Conservation (phyloP, 2,797 vertebrate species). For the Lutjanus campechanus region DNA sequence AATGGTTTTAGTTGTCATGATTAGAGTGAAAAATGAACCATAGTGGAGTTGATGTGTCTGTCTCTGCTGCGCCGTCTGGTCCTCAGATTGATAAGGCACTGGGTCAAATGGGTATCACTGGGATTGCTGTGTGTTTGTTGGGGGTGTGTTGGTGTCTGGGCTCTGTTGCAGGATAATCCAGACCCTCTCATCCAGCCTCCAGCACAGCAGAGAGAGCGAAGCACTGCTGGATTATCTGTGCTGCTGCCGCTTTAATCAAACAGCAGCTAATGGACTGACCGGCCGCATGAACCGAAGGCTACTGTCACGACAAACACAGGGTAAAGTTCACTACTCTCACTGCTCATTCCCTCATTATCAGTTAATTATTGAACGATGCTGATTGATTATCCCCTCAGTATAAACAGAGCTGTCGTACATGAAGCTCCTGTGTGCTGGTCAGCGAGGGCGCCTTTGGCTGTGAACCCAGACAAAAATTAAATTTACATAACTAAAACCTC, state of each 20-base stretch:
- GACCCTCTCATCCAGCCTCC: constrained; percentile 36
- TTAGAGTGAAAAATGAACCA: not conserved
- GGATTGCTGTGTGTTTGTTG: constrained; percentile 6
- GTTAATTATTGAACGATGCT: constrained; percentile 32
- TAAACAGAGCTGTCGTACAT: not conserved
- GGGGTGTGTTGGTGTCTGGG: constrained; percentile 6
- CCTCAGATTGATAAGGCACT: not conserved
- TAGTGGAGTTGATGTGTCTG: not conserved
- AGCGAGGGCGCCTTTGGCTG: not conserved
- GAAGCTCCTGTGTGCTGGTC: not conserved
- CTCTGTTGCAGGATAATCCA: constrained; percentile 56
- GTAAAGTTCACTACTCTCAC: constrained; percentile 29
- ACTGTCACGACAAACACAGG: constrained; percentile 18
- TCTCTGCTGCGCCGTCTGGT: not conserved
- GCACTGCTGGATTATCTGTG: constrained; percentile 63
- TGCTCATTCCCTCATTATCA: not conserved
- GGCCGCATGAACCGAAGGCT: constrained; percentile 10
- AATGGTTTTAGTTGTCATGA: not conserved
- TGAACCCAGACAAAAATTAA: not conserved
- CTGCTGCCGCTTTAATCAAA: constrained; percentile 61
- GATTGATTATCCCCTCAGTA: not conserved
- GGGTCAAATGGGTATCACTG: constrained; percentile 7
- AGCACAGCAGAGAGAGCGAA: constrained; percentile 11
- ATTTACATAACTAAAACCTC: constrained; percentile 43
- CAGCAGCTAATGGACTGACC: constrained; percentile 45